A percentile compares a stretch with the other conserved stretches of the same genome.
phyloP scores from a whole-genome alignment of 2,797 vertebrate species.

The Malacoctenus gilli region DNA sequence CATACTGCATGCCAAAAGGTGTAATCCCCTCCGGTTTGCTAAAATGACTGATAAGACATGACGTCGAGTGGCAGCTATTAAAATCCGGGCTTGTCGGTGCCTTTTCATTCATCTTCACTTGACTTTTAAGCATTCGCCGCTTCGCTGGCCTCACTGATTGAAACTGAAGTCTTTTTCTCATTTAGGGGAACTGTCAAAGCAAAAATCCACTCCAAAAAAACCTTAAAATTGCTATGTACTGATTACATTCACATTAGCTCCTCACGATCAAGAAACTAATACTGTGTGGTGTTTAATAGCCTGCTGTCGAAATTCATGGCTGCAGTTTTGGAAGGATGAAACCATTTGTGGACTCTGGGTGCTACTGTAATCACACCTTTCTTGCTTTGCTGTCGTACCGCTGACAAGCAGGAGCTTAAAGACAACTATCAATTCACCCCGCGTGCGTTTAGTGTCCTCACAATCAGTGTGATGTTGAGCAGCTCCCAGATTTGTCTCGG shows the following conservation, averaged over 20 bases:
- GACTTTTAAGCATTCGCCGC: slow-evolving; percentile 44
- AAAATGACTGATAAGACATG: slow-evolving; percentile 42
- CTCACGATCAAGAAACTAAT: slow-evolving; percentile 56
- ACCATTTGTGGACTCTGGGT: slow-evolving; percentile 40
- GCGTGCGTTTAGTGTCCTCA: slow-evolving; percentile 13
- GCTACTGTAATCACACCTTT: slow-evolving; percentile 36
- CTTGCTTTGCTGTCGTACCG: slow-evolving; percentile 40
- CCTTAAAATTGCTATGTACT: slow-evolving; percentile 31
- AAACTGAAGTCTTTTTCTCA: slow-evolving; percentile 53
- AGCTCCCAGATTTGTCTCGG: slow-evolving; percentile 24
- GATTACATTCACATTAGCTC: slow-evolving; percentile 60
- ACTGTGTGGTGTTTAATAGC: slow-evolving; percentile 47
- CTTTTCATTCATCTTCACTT: slow-evolving; percentile 45
- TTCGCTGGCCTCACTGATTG: slow-evolving; percentile 54
- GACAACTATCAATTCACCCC: slow-evolving; percentile 33
- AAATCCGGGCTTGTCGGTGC: slow-evolving; percentile 23
- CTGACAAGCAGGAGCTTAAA: too few relatives aligned
- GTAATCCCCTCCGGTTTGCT: slow-evolving; percentile 15
- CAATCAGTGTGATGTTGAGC: slow-evolving; percentile 21
- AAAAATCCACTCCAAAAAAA: slow-evolving; percentile 16
- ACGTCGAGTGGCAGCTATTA: slow-evolving; percentile 45
- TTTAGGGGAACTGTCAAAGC: slow-evolving; percentile 54
- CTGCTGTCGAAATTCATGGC: slow-evolving; percentile 37
- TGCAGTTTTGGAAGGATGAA: slow-evolving; percentile 32
- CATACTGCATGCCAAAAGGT: slow-evolving; percentile 27